Base-by-base conservation (phyloP, 2,888 invertebrate genomes). In the Mesopsocus fuscifrons region DNA sequence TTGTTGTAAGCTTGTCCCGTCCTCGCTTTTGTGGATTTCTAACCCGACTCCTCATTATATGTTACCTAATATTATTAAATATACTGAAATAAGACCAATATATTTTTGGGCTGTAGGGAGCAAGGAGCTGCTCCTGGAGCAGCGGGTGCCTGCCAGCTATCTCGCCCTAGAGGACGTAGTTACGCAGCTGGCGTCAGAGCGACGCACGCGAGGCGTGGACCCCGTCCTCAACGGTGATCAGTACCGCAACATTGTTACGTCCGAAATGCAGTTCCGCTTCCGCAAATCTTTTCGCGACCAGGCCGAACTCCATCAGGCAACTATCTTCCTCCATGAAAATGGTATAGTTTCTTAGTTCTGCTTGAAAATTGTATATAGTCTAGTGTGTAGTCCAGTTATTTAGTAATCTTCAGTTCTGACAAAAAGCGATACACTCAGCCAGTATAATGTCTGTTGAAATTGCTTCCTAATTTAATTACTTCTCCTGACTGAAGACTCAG, bases 301-400 rank as follows among this genome's bases (percentile, higher is more conserved):
- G 8, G 79, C 87, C 0, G 95, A 95, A 59, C 60, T 95, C 42
- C 84, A 88, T 53, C 92, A 95, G 57, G 98, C 97, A 0, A 94
- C 95, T 1, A 72, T 91, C 58, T 98, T 98, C 62, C 68, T 98
- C 1, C 97, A 98, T 57, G 98, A 98, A 55, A 97, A 97, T 60
- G 97, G 89, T 72, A 53, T 53, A 53, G 17, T 42, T 30, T 33
- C 38, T 11, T 26, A 9, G 26, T n/a, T n/a, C n/a, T n/a, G n/a
- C n/a, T n/a, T n/a, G n/a, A n/a, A n/a, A n/a, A n/a, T n/a, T n/a
- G n/a, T n/a, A n/a, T n/a, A n/a, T n/a, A n/a, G n/a, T n/a, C n/a
- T n/a, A n/a, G n/a, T n/a, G n/a, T n/a, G n/a, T n/a, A n/a, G n/a
- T n/a, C n/a, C n/a, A n/a, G n/a, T n/a, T 42, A 44, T 33, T 41